Base-by-base conservation (phyloP, 2,888 invertebrate genomes). In the Synanthedon vespiformis region DNA sequence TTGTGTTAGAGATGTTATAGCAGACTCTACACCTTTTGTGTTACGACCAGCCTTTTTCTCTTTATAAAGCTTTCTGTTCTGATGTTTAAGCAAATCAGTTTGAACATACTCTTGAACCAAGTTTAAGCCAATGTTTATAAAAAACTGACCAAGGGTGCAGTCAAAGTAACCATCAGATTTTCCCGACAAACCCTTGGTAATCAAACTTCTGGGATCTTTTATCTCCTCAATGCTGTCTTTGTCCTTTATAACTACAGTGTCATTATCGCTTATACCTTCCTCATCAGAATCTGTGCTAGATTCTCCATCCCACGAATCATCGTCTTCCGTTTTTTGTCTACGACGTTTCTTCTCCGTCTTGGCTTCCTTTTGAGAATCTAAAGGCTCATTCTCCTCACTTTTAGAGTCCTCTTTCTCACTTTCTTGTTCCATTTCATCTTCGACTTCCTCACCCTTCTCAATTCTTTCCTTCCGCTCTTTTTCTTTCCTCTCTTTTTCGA, bases 21-120 rank as follows among this genome's bases (percentile, higher is more conserved):
- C 94, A 74, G 91, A 89, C 74, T 94, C 93, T 18, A 94, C 93
- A 60, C 92, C 92, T 55, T 90, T 90, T 10, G 93, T 90, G 66
- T 90, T 88, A 63, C 92, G 89, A 53, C 91, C 91, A 48, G 81
- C 73, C 62, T 85, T 84, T 70, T 83, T 87, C 79, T 92, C 93
- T 65, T 93, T 92, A 63, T 94, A 94, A 49, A 93, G 90, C 74
- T 96, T 96, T 51, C 95, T 91, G 74, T 95, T 94, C 73, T 97
- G 96, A 67, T 95, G 93, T 64, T 94, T 92, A 55, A 98, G 86
- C 55, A 98, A 86, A 84, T 98, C 98, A 49, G 92, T 92, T 83
- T 98, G 97, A 18, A 98, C 97, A 80, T 92, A 95, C 77, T 98
- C 97, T 77, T 97, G 96, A 5, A 97, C 97, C 61, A 97, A 89